These are phyloP conservation scores for Amaurobius ferox DNA, from an alignment of 2,888 invertebrate species.

Conservation along the genomic window DNA sequence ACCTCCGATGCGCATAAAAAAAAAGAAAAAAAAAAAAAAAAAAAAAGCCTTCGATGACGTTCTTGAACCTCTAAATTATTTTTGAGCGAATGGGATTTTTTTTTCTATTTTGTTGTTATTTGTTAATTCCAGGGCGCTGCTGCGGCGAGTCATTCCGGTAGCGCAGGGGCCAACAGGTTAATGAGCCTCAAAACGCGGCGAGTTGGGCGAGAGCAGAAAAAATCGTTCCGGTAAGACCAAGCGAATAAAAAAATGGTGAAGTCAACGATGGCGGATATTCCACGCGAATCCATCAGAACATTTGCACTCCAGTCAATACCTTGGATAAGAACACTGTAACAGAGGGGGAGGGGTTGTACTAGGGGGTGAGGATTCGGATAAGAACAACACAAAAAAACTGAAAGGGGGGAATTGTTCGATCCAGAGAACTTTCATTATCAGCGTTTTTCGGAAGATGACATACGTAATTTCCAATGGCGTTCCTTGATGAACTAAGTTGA, in stretches of 20 bases:
- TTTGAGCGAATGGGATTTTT: conserved; percentile 39
- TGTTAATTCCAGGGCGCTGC: neutral
- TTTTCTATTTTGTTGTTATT: conserved; percentile 38
- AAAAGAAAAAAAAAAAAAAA: conserved; percentile 9
- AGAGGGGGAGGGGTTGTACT: conserved; percentile 2
- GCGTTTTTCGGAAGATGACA: conserved; percentile 68
- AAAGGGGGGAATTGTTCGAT: conserved; percentile 43
- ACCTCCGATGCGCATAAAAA: neutral
- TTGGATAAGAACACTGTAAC: conserved; percentile 42
- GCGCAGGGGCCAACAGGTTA: conserved; percentile 65
- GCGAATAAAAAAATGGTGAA: neutral
- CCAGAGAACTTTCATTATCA: conserved; percentile 70
- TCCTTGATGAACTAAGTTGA: conserved; percentile 70
- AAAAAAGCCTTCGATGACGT: conserved; percentile 18
- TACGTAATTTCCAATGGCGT: conserved; percentile 71
- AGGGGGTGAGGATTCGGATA: conserved; percentile 56
- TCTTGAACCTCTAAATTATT: conserved; percentile 67
- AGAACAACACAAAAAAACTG: conserved; percentile 55
- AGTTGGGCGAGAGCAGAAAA: neutral
- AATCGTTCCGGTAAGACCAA: conserved; percentile 4
- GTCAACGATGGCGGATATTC: conserved; percentile 29
- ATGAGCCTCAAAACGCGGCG: conserved; percentile 50
- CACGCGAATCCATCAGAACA: conserved; percentile 59
- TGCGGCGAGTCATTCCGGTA: conserved; percentile 4
- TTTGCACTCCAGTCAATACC: conserved; percentile 56